Percentiles rank a stretch among this genome's conserved stretches.
phyloP scores from a whole-genome alignment of 2,113 vertebrate species.

The Uria lomvia region DNA sequence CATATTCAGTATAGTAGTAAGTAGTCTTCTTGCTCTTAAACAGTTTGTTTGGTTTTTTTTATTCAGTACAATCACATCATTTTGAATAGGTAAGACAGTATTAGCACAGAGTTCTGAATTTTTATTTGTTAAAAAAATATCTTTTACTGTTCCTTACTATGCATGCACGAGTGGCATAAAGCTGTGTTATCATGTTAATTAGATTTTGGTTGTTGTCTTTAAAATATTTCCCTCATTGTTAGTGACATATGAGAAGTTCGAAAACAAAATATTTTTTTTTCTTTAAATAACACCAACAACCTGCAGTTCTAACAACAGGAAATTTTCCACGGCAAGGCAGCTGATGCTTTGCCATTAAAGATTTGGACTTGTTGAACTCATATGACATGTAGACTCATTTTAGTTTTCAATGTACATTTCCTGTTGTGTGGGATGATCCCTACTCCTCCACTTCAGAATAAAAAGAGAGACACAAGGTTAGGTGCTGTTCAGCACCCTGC shows the following conservation, averaged over 20 bases:
- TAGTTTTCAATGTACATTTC: constrained; percentile 6
- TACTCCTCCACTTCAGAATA: neutral
- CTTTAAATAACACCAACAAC: constrained; percentile 16
- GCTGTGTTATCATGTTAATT: neutral
- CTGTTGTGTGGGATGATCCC: constrained; percentile 15
- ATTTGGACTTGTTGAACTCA: constrained; percentile 15
- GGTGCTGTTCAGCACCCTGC: neutral
- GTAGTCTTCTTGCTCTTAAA: neutral
- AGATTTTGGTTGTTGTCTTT: neutral
- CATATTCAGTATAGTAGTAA: neutral
- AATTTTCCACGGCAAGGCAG: neutral
- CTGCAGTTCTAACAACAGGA: neutral
- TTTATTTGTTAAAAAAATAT: neutral
- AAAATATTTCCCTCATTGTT: neutral
- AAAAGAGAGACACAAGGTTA: neutral
- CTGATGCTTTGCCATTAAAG: constrained; percentile 25
- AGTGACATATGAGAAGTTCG: neutral
- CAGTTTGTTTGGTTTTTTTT: neutral
- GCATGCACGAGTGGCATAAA: neutral
- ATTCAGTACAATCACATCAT: neutral
- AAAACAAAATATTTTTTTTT: neutral
- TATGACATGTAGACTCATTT: neutral
- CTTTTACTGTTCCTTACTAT: neutral
- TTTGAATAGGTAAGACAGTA: neutral
- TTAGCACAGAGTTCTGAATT: neutral